Percentiles rank a stretch among this genome's conserved stretches.
Conservation (phyloP, 2,797 vertebrate species). For the Ciconia nigra region DNA sequence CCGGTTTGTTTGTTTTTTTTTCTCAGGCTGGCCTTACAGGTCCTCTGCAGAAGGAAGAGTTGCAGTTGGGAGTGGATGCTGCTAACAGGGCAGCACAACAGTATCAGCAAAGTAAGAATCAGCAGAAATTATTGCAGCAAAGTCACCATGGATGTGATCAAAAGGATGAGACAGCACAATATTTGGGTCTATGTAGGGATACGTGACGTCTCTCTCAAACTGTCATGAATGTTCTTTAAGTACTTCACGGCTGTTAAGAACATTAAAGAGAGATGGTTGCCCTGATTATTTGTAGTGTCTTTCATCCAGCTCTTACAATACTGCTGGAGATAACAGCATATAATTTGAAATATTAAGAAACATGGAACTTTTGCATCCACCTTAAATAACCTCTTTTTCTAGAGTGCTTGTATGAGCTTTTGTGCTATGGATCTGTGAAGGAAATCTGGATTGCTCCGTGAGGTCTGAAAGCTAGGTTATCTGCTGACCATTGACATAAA, state of each 20-base stretch:
- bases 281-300: not conserved
- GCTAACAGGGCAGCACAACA: constrained; percentile 84
- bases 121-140: not conserved
- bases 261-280: not conserved
- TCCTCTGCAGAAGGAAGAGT: constrained; percentile 87
- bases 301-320: not conserved
- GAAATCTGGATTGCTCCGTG: not conserved
- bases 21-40: constrained; percentile 78
- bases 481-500: not conserved
- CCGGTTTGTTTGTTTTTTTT: not conserved
- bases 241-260: not conserved
- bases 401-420: not conserved
- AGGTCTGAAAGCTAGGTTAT: not conserved
- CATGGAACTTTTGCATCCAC: not conserved
- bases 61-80: constrained; percentile 87
- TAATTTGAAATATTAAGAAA: not conserved
- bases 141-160: not conserved
- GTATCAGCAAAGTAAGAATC: constrained; percentile 84
- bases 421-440: not conserved
- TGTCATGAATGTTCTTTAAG: not conserved
- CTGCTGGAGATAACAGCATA: not conserved
- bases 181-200: not conserved
- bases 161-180: not conserved
- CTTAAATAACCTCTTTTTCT: not conserved
- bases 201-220: not conserved